These are phyloP conservation scores for Acrossocheilus fasciatus DNA, from an alignment of 2,797 vertebrate genomes.

Conservation along the genomic window DNA sequence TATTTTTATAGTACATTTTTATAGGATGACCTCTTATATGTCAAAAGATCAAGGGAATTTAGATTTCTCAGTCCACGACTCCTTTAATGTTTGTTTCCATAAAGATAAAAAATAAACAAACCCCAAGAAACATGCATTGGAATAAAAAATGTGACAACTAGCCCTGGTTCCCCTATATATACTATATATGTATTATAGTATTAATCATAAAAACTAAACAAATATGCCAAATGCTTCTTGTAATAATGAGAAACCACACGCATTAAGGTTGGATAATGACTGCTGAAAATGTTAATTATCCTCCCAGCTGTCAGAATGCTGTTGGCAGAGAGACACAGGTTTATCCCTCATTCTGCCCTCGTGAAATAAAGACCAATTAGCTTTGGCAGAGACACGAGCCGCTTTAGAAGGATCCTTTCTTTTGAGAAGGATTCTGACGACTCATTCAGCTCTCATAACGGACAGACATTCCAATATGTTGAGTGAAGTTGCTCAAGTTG, in stretches of 20 bases:
- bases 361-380: constrained; percentile 55
- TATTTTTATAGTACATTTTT: too few species aligned
- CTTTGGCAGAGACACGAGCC: constrained; percentile 27
- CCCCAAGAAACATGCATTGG: background rate
- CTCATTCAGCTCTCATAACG: constrained; percentile 3
- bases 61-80: too few species aligned
- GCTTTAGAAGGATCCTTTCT: constrained; percentile 30
- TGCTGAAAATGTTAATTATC: constrained; percentile 57
- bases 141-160: background rate
- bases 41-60: too few species aligned
- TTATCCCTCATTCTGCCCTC: constrained; percentile 54
- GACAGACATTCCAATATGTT: background rate
- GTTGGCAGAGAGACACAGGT: constrained; percentile 52
- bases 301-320: constrained; percentile 59
- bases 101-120: background rate
- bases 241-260: constrained; percentile 30
- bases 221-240: constrained; percentile 1
- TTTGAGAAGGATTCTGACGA: constrained; percentile 8
- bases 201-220: constrained; percentile 11
- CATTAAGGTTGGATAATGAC: constrained; percentile 51
- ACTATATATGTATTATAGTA: background rate
- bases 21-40: too few species aligned
- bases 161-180: background rate
- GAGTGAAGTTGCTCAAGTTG: background rate
- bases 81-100: too few species aligned